phyloP scores from a whole-genome alignment of 2,888 invertebrate species.

The Mechanitis mazaeus region DNA sequence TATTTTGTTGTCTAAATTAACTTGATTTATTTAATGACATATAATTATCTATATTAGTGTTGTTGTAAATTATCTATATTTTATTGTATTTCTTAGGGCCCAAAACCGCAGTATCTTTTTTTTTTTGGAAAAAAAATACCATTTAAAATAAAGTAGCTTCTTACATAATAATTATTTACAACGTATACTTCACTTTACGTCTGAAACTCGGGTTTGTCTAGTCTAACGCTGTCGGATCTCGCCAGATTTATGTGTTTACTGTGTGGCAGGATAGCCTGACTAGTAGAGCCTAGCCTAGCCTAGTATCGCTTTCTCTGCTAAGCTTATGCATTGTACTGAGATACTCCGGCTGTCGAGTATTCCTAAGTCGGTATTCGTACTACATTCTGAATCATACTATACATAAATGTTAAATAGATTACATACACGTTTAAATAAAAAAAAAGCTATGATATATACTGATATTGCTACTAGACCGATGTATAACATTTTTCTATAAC shows the following conservation, averaged over 20 bases:
- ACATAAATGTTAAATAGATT: constrained; percentile 6
- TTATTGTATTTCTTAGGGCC: too few relatives aligned
- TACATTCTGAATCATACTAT: constrained; percentile 21
- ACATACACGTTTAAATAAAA: neutral
- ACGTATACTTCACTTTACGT: neutral
- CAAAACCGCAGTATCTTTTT: too few relatives aligned
- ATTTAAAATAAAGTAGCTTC: too few relatives aligned
- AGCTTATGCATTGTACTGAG: constrained; percentile 70
- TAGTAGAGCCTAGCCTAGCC: constrained; percentile 63
- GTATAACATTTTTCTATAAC: too few relatives aligned
- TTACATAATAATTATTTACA: too few relatives aligned
- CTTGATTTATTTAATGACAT: too few relatives aligned
- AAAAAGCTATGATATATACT: too few relatives aligned
- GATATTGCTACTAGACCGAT: too few relatives aligned
- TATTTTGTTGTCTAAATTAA: too few relatives aligned
- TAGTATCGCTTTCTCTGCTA: constrained; percentile 70
- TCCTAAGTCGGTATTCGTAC: constrained; percentile 56
- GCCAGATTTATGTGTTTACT: constrained; percentile 41
- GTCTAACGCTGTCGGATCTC: constrained; percentile 30
- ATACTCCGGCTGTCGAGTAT: constrained; percentile 65
- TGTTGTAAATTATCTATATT: too few relatives aligned
- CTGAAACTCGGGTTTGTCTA: constrained; percentile 22
- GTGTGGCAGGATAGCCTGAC: constrained; percentile 46
- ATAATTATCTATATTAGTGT: too few relatives aligned
- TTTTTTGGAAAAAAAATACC: too few relatives aligned